phyloP scores from a whole-genome alignment of 2,113 vertebrate genomes.

The Tenrec ecaudatus region DNA sequence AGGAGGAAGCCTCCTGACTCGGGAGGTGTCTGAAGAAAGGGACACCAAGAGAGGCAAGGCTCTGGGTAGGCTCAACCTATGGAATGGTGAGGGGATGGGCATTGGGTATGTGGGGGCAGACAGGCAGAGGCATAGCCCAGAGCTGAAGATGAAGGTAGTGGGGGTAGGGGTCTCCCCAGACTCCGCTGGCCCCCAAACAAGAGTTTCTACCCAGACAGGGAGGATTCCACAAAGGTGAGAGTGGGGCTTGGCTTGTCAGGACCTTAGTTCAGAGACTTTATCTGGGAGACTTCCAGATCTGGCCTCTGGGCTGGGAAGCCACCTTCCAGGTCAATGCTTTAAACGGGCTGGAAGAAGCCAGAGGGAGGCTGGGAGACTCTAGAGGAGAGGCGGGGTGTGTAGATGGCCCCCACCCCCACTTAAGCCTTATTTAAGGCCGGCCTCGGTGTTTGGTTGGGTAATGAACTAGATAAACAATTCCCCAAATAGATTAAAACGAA shows the following conservation, averaged over 20 bases:
- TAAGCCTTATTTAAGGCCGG: slow-evolving; percentile 85
- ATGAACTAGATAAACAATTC: slow-evolving; percentile 92
- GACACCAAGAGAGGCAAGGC: background rate
- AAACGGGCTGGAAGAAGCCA: slow-evolving; percentile 44
- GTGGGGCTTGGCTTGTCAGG: background rate
- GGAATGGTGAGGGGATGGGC: background rate
- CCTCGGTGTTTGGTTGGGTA: slow-evolving; percentile 87
- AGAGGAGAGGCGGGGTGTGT: slow-evolving; percentile 51
- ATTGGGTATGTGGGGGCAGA: background rate
- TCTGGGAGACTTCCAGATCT: background rate
- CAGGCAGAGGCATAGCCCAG: background rate
- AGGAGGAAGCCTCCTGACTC: background rate
- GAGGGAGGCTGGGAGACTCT: slow-evolving; percentile 56
- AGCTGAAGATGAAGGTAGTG: background rate
- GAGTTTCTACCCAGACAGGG: slow-evolving; percentile 9
- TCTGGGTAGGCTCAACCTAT: background rate
- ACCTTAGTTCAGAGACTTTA: slow-evolving; percentile 16
- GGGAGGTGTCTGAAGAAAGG: background rate
- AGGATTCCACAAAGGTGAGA: background rate
- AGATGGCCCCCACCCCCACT: slow-evolving; percentile 71
- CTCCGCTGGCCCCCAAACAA: background rate
- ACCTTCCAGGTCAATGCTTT: slow-evolving; percentile 25
- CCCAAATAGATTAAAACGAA: slow-evolving; percentile 93
- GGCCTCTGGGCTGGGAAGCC: slow-evolving; percentile 1
- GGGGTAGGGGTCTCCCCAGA: background rate